Percentiles rank a stretch among this genome's conserved stretches.
Evolutionary conservation across 2,797 vertebrate species (phyloP).

Genomic region (Mormyrus proboscirostris): DNA sequence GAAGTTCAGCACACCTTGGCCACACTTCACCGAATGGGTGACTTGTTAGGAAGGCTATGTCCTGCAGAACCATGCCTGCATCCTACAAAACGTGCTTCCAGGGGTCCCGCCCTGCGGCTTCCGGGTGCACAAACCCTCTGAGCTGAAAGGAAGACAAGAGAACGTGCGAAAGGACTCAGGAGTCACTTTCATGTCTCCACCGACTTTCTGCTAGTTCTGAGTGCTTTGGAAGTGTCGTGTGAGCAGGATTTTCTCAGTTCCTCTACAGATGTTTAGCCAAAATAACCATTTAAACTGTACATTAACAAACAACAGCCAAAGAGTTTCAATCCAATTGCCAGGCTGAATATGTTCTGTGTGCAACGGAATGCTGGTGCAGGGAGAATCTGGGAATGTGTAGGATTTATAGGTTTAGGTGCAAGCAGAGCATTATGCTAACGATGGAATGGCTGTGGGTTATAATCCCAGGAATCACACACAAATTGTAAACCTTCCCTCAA

Average conservation of each 20-base stretch:
- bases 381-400: not conserved
- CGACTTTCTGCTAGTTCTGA: not conserved
- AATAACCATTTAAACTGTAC: not conserved
- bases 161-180: not conserved
- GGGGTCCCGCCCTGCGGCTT: not conserved
- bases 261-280: not conserved
- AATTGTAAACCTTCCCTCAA: not conserved
- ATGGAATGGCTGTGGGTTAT: not conserved
- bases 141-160: not conserved
- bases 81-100: not conserved
- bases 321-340: not conserved
- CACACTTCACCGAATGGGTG: not conserved
- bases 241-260: not conserved
- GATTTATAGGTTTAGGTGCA: not conserved
- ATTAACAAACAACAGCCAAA: not conserved
- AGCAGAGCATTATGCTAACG: not conserved
- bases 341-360: not conserved
- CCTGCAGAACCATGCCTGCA: not conserved
- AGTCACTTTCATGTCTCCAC: not conserved
- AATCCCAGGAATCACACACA: not conserved
- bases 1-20: not conserved
- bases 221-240: not conserved
- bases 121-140: not conserved
- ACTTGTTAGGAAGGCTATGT: not conserved
- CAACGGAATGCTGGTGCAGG: not conserved